Base-by-base conservation (phyloP, 2,888 invertebrate genomes). In the Xestia xanthographa region DNA sequence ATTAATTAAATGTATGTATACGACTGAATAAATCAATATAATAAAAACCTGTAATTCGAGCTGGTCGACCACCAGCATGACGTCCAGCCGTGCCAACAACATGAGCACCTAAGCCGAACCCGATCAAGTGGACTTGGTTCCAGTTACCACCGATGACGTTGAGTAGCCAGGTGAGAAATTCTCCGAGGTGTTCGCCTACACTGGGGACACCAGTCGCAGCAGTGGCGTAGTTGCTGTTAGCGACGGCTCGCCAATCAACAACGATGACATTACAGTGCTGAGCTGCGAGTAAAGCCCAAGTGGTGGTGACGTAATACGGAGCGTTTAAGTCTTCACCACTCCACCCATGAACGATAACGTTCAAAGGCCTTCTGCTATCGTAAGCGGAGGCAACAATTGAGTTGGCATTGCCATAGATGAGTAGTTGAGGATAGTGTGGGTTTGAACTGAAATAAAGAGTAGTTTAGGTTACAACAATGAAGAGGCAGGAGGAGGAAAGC, bases 71-170 rank as follows among this genome's bases (percentile, higher is more conserved):
- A n/a, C 88, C 89, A 12, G 89, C 84, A 1, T 85, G 79, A 4
- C 93, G 92, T 0, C 95, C 95, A 29, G 94, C 93, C 43, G 86
- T 92, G 2, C 94, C 95, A 3, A 94, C 94, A 3, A 95, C 90
- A 81, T 97, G 97, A 72, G 95, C 95, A 0, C 97, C 96, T 79
- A 96, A 91, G 80, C 96, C 96, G 90, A 94, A 94, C 22, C 97
- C 97, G 14, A 96, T 88, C 14, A 96, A 87, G 77, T 96, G 96
- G 0, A 95, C 90, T 71, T 94, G 92, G 77, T 93, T 92, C 91
- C 93, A 92, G 80, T 93, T 92, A 9, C 94, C 92, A n/a, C 95
- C 95, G 65, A 91, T 92, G 0, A 87, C 92, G 66, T 91, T 87
- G 45, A 95, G 88, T 22, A 95, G 91, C 93, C 95, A 95, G 20